Conservation (phyloP, 2,113 vertebrate species). For the Poeciliopsis turrubarensis region DNA sequence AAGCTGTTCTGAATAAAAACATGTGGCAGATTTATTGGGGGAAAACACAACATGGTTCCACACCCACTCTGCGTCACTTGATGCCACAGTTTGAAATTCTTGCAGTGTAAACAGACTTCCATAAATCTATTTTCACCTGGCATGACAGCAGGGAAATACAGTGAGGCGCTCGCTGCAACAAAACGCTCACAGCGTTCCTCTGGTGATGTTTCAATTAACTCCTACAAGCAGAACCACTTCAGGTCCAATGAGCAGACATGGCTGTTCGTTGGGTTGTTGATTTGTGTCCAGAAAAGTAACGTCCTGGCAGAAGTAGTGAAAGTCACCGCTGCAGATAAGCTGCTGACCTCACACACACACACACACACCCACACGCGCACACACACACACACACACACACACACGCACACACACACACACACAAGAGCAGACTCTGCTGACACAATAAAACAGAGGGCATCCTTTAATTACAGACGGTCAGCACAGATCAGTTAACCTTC, state of each 20-base stretch:
- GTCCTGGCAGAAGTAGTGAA: background rate
- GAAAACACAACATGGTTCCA: background rate
- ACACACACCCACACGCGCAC: too few species aligned
- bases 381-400: too few species aligned
- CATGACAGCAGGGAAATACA: background rate
- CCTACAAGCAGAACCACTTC: background rate
- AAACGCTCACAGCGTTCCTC: background rate
- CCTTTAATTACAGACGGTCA: conserved; percentile 8
- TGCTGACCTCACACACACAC: conserved; percentile 3
- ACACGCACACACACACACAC: too few species aligned
- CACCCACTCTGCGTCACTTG: background rate
- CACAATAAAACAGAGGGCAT: conserved; percentile 8
- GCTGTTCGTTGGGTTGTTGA: background rate
- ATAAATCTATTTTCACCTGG: background rate
- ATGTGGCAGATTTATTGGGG: background rate
- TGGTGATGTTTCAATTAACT: background rate
- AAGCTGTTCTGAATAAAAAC: background rate
- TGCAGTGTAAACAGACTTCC: background rate
- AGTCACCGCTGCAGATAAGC: conserved; percentile 4
- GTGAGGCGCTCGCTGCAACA: too few species aligned
- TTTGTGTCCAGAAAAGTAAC: background rate
- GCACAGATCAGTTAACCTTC: background rate
- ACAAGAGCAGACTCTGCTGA: background rate
- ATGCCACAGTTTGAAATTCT: background rate
- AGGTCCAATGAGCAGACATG: background rate